Evolutionary conservation across 1,140 invertebrate species (phyloP).

Genomic region (Platyscapa corneri): DNA sequence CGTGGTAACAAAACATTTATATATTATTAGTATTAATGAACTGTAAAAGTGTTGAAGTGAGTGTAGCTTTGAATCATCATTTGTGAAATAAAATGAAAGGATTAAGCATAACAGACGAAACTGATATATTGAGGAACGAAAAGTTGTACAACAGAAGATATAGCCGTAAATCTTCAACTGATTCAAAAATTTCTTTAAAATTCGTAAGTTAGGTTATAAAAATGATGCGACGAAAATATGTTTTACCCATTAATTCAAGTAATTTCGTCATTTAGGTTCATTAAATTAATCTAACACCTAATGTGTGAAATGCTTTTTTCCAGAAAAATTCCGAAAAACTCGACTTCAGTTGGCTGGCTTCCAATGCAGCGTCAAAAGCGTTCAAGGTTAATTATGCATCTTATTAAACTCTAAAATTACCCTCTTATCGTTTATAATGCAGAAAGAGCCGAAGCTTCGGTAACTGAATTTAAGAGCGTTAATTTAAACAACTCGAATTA

Average conservation of each 20-base stretch:
- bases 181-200: background rate
- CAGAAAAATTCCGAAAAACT: conserved; percentile 71
- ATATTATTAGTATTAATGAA: background rate
- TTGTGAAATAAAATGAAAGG: background rate
- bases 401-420: conserved; percentile 3
- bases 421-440: background rate
- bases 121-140: background rate
- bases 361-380: conserved; percentile 42
- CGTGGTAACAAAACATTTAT: background rate
- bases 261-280: background rate
- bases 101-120: background rate
- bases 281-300: background rate
- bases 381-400: conserved; percentile 53
- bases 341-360: conserved; percentile 69
- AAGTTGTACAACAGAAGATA: background rate
- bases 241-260: background rate
- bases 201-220: conserved; percentile 22
- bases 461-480: too few relatives aligned
- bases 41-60: background rate
- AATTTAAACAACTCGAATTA: too few relatives aligned
- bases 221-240: background rate
- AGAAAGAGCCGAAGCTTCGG: background rate
- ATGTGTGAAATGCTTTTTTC: conserved; percentile 58
- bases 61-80: background rate
- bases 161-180: background rate